Conservation (phyloP, 1,140 invertebrate species). For the Eubasilissa regina region DNA sequence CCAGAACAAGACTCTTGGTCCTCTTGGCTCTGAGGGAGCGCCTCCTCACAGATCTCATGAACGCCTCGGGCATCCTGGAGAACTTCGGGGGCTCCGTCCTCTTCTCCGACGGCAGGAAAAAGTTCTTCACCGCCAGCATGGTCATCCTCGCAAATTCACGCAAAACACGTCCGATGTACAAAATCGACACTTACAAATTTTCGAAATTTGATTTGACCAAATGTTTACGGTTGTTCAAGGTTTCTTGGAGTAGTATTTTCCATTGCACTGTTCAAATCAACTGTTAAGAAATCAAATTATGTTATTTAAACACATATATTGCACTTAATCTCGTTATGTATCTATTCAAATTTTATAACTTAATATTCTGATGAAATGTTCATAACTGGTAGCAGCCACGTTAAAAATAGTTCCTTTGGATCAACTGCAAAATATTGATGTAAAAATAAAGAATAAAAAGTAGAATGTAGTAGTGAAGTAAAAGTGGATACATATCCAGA, state of each 20-base stretch:
- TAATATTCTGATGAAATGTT: no score
- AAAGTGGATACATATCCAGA: no score
- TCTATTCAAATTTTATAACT: no score
- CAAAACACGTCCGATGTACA: not conserved
- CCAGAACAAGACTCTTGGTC: constrained; percentile 78
- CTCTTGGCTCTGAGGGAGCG: constrained; percentile 79
- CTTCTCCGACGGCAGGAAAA: constrained; percentile 78
- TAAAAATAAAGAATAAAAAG: no score
- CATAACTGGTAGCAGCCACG: no score
- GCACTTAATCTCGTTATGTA: no score
- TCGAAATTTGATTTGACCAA: not conserved
- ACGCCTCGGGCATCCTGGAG: constrained; percentile 64
- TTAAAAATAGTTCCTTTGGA: no score
- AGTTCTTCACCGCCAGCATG: constrained; percentile 79
- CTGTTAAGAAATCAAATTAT: no score
- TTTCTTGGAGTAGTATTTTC: not conserved
- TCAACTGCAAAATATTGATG: no score
- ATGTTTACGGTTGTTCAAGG: not conserved
- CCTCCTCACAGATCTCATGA: constrained; percentile 77
- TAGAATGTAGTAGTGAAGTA: no score
- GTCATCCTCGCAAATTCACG: no score
- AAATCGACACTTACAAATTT: not conserved
- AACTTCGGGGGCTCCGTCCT: constrained; percentile 72
- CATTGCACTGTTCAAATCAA: not conserved
- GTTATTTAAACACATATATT: no score